A percentile compares a stretch with the other conserved stretches of the same genome.
phyloP scores from a whole-genome alignment of 2,888 invertebrate genomes.

The Hypercompe scribonia region DNA sequence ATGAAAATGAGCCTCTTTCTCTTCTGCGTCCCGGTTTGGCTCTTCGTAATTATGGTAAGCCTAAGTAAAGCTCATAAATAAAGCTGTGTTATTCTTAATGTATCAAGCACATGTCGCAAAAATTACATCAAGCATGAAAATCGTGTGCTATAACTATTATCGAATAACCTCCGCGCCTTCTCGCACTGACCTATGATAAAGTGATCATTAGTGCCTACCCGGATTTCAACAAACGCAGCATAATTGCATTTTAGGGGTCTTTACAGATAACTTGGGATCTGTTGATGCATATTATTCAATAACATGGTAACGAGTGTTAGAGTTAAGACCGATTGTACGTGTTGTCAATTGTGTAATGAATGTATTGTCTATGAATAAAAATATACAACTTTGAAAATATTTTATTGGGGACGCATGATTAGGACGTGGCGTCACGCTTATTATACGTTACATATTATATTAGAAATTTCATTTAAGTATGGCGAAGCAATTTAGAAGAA shows the following conservation, averaged over 20 bases:
- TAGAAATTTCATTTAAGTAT: too few species aligned
- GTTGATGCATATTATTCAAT: neutral
- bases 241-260: neutral
- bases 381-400: too few species aligned
- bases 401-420: too few species aligned
- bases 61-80: too few species aligned
- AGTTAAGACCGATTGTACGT: neutral
- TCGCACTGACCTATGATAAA: slow-evolving; percentile 69
- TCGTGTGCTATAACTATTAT: slow-evolving; percentile 43
- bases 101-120: slow-evolving; percentile 4
- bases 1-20: too few species aligned
- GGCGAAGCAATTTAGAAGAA: too few species aligned
- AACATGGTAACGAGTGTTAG: neutral
- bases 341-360: too few species aligned
- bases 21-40: too few species aligned
- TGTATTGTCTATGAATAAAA: too few species aligned
- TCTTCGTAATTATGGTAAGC: too few species aligned
- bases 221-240: slow-evolving; percentile 28
- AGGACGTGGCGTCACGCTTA: too few species aligned
- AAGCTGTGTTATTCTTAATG: neutral
- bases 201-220: slow-evolving; percentile 21
- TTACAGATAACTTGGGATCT: neutral
- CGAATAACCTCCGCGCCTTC: slow-evolving; percentile 41
- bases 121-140: slow-evolving; percentile 47
- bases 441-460: too few species aligned